phyloP scores from a whole-genome alignment of 2,797 vertebrate species.

The Monodelphis domestica region DNA sequence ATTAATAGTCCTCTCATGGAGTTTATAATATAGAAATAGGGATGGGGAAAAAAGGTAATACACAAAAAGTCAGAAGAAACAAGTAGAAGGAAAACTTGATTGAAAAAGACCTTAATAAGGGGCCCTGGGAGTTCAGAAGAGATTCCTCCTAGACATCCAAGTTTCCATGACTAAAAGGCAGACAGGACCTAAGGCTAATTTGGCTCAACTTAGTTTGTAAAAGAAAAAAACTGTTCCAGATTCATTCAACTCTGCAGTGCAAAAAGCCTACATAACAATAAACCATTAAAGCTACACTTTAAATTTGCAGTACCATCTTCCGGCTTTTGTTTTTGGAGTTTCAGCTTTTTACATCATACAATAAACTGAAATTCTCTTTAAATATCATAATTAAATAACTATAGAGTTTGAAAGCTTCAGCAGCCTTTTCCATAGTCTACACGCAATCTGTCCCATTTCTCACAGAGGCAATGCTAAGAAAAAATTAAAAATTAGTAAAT shows the following conservation, averaged over 20 bases:
- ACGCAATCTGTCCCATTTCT: not conserved
- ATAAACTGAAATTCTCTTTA: not conserved
- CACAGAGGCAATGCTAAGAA: not conserved
- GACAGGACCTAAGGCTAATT: not conserved
- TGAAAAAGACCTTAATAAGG: too few species aligned
- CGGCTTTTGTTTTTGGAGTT: not conserved
- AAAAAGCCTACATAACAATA: slow-evolving; percentile 37
- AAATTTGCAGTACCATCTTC: not conserved
- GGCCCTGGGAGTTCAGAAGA: too few species aligned
- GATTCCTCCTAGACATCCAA: not conserved
- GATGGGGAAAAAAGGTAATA: not conserved
- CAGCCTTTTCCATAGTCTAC: not conserved
- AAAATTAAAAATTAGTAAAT: slow-evolving; percentile 35
- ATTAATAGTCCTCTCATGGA: not conserved
- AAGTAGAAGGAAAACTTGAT: too few species aligned
- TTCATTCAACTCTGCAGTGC: slow-evolving; percentile 13
- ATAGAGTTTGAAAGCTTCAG: not conserved
- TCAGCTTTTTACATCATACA: fast-evolving
- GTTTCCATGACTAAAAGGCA: too few species aligned
- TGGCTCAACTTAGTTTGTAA: not conserved
- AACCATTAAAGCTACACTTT: not conserved
- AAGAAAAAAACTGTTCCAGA: slow-evolving; percentile 11
- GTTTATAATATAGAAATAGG: not conserved
- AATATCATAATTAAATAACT: not conserved
- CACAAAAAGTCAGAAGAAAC: not conserved